A percentile compares a stretch with the other conserved stretches of the same genome.
Evolutionary conservation across 92 coral and sea anemone species (phyloP).

Genomic region (Ricordea florida): DNA sequence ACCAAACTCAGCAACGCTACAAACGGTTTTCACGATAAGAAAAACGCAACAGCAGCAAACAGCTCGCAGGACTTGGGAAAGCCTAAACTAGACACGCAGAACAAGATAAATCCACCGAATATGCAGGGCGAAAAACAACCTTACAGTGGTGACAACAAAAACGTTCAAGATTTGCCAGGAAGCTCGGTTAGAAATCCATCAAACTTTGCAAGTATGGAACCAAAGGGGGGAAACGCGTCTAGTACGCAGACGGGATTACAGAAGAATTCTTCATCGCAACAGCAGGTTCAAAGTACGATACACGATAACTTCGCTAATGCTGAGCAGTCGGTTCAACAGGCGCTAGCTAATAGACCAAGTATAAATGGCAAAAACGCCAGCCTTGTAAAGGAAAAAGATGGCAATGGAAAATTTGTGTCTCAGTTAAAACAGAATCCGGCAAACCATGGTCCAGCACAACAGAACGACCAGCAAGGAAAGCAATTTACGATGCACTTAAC

Average conservation of each 20-base stretch:
- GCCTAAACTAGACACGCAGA: neutral
- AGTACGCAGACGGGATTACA: too few species aligned
- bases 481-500: neutral
- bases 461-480: too few species aligned
- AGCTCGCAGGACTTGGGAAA: neutral
- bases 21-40: neutral
- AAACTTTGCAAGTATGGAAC: neutral
- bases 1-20: neutral
- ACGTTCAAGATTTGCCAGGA: neutral
- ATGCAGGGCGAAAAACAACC: neutral
- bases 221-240: neutral
- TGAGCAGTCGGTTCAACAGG: too few species aligned
- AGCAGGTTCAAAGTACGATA: too few species aligned
- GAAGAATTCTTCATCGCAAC: too few species aligned
- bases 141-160: neutral
- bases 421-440: too few species aligned
- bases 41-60: neutral
- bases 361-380: too few species aligned
- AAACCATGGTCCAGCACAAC: too few species aligned
- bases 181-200: neutral
- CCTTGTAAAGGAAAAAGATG: too few species aligned
- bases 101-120: neutral
- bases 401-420: too few species aligned
- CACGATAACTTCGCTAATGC: too few species aligned
- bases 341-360: too few species aligned